These are phyloP conservation scores for Sebastes umbrosus DNA, from an alignment of 2,797 vertebrate species.

Conservation along the genomic window DNA sequence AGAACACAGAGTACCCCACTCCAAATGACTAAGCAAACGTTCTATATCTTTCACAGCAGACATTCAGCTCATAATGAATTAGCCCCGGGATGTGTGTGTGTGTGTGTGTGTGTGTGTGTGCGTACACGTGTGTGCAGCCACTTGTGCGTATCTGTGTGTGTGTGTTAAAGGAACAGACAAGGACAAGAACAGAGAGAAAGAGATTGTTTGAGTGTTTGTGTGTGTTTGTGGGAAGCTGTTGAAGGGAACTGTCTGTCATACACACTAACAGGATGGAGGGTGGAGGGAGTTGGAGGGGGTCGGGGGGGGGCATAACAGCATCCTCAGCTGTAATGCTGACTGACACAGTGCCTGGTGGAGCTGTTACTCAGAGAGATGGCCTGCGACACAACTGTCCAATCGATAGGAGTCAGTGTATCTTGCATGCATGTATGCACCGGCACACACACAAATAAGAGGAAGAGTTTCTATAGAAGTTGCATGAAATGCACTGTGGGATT, in stretches of 20 bases:
- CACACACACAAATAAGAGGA: background rate
- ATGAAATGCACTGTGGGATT: background rate
- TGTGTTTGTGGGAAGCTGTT: conserved; percentile 29
- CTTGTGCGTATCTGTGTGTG: conserved; percentile 13
- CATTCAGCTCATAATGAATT: conserved; percentile 54
- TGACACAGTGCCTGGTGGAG: conserved; percentile 68
- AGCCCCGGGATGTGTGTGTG: conserved; percentile 12
- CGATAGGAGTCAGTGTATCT: conserved; percentile 40
- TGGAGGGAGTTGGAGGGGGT: conserved; percentile 31
- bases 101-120: conserved; percentile 17
- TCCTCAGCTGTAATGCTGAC: conserved; percentile 71
- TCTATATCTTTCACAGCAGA: conserved; percentile 59
- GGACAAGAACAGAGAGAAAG: conserved; percentile 39
- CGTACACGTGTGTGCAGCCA: background rate
- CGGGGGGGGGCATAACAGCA: background rate
- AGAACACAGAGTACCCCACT: conserved; percentile 30
- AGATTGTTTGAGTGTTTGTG: background rate
- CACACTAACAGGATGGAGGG: conserved; percentile 54
- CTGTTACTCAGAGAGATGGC: conserved; percentile 56
- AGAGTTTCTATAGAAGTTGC: background rate
- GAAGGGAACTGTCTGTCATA: conserved; percentile 65
- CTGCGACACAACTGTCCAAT: conserved; percentile 55
- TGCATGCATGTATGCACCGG: conserved; percentile 1
- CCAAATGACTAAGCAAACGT: conserved; percentile 33
- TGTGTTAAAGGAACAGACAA: conserved; percentile 18